phyloP scores from a whole-genome alignment of 1,140 invertebrate genomes.

The Drosophila arizonae region DNA sequence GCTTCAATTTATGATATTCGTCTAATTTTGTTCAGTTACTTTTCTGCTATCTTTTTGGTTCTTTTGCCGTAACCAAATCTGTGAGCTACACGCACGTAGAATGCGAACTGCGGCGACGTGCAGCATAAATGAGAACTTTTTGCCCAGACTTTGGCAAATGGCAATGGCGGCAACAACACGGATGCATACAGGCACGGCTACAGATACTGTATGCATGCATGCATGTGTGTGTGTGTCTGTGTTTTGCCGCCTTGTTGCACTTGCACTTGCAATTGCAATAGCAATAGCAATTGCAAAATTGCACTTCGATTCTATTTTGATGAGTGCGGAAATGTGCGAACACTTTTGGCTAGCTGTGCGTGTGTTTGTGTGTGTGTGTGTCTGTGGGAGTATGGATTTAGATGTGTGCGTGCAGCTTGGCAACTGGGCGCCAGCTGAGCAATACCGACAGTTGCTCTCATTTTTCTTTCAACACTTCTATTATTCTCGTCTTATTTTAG shows the following conservation, averaged over 20 bases:
- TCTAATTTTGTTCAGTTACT: background rate
- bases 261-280: slow-evolving; percentile 70
- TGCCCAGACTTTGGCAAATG: slow-evolving; percentile 54
- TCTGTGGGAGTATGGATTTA: slow-evolving; percentile 1
- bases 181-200: slow-evolving; percentile 61
- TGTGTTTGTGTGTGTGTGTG: slow-evolving; percentile 17
- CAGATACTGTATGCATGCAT: slow-evolving; percentile 21
- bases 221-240: slow-evolving; percentile 16
- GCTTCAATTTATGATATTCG: background rate
- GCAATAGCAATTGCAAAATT: slow-evolving; percentile 46
- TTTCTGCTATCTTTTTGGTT: background rate
- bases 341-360: slow-evolving; percentile 40
- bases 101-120: slow-evolving; percentile 59
- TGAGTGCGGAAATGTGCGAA: slow-evolving; percentile 76
- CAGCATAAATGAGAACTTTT: slow-evolving; percentile 67
- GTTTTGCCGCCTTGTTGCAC: slow-evolving; percentile 43
- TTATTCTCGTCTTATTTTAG: slow-evolving; percentile 34
- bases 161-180: slow-evolving; percentile 62
- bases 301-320: slow-evolving; percentile 72
- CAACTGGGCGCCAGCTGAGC: slow-evolving; percentile 41
- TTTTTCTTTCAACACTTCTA: slow-evolving; percentile 2
- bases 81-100: slow-evolving; percentile 67
- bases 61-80: slow-evolving; percentile 38
- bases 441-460: slow-evolving; percentile 25
- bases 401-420: slow-evolving; percentile 4